These are phyloP conservation scores for Heteractis magnifica DNA, from an alignment of 92 coral and sea anemone species.

Conservation along the genomic window DNA sequence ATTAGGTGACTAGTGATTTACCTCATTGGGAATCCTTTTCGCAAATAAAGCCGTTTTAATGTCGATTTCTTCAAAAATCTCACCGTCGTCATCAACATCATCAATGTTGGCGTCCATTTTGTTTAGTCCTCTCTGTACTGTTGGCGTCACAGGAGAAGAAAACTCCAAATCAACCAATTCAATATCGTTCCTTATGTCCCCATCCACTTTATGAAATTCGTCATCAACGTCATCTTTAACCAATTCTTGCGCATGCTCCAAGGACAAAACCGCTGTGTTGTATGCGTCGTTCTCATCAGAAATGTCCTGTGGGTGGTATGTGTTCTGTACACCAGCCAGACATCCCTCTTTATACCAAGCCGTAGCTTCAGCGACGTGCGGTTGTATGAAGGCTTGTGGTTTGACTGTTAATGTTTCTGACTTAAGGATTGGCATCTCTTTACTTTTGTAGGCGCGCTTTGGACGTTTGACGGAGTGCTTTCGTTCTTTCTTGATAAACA, in stretches of 20 bases:
- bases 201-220: constrained; percentile 22
- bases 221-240: neutral
- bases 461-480: constrained; percentile 47
- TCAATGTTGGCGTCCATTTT: neutral
- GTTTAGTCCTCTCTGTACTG: constrained; percentile 7
- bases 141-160: constrained; percentile 7
- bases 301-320: neutral
- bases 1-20: neutral
- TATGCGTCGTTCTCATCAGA: neutral
- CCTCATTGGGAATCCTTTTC: constrained; percentile 8
- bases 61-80: constrained; percentile 23
- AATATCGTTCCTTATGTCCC: constrained; percentile 24
- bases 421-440: constrained; percentile 34
- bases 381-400: neutral
- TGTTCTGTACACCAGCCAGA: neutral
- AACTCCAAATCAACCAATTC: neutral
- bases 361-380: constrained; percentile 11
- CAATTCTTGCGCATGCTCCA: constrained; percentile 3
- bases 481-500: constrained; percentile 59
- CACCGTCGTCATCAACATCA: neutral
- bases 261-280: neutral
- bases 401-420: constrained; percentile 1
- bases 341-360: neutral
- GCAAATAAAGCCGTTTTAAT: constrained; percentile 20
- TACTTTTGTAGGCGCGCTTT: constrained; percentile 49